Evolutionary conservation across 2,113 vertebrate species (phyloP).

Genomic region (Amazona vittata): DNA sequence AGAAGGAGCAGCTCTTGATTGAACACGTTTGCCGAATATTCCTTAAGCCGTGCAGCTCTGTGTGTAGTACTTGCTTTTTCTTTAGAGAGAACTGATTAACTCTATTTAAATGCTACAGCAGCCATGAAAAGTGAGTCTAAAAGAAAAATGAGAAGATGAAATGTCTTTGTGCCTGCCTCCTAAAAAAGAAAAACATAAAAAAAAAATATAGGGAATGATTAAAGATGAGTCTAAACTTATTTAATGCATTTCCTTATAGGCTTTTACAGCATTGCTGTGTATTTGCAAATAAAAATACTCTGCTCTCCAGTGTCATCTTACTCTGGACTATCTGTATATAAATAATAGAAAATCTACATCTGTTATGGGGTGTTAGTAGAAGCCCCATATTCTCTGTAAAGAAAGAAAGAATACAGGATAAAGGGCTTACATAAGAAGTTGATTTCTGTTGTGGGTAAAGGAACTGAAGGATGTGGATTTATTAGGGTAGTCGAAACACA

Average conservation of each 20-base stretch:
- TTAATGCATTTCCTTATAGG: not conserved
- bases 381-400: not conserved
- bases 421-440: not conserved
- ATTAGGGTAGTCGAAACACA: not conserved
- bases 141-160: slow-evolving; percentile 9
- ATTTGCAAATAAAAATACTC: not conserved
- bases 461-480: not conserved
- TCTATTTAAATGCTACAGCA: slow-evolving; percentile 43
- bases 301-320: not conserved
- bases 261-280: not conserved
- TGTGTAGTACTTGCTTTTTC: slow-evolving; percentile 28
- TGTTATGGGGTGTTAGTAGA: not conserved
- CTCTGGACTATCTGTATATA: not conserved
- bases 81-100: slow-evolving; percentile 34
- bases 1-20: slow-evolving; percentile 37
- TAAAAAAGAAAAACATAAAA: not conserved
- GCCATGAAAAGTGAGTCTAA: not conserved
- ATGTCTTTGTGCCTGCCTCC: not conserved
- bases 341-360: not conserved
- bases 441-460: not conserved
- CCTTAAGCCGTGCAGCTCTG: slow-evolving; percentile 14
- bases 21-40: slow-evolving; percentile 40
- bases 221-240: not conserved
- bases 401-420: not conserved
- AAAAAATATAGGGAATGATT: not conserved